A percentile compares a stretch with the other conserved stretches of the same genome.
Evolutionary conservation across 1,140 invertebrate genomes (phyloP).

Genomic region (Gyrodactylus bullatarudis): DNA sequence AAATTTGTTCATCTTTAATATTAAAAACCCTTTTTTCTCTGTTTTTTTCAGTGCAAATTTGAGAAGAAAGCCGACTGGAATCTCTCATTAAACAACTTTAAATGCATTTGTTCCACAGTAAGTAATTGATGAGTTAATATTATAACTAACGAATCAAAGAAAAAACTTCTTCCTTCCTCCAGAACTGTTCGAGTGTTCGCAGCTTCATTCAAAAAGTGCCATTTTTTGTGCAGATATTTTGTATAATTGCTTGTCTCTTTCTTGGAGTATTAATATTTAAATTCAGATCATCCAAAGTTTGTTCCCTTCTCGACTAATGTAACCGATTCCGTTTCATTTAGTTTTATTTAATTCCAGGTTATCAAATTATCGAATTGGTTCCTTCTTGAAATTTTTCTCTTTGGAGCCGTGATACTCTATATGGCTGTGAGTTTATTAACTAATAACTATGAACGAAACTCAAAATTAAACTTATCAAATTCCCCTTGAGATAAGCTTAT

Average conservation of each 20-base stretch:
- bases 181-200: neutral
- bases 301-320: no score
- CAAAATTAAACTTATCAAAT: no score
- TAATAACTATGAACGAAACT: no score
- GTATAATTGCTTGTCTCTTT: slow-evolving; percentile 33
- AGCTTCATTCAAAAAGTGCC: slow-evolving; percentile 25
- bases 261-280: slow-evolving; percentile 35
- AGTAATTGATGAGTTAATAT: neutral
- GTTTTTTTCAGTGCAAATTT: neutral
- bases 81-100: neutral
- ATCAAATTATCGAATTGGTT: slow-evolving; percentile 53
- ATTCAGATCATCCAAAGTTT: slow-evolving; percentile 39
- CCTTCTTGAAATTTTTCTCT: slow-evolving; percentile 43
- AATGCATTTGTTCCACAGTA: neutral
- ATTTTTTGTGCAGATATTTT: slow-evolving; percentile 32
- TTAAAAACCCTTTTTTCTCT: no score
- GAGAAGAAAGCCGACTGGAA: neutral
- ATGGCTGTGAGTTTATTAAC: slow-evolving; percentile 31
- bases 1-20: no score
- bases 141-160: no score
- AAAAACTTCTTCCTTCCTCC: no score
- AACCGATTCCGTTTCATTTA: no score
- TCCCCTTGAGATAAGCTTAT: no score
- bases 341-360: slow-evolving; percentile 25
- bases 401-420: slow-evolving; percentile 48